Conservation (phyloP, 1,140 invertebrate genomes). For the Cotesia chilonis region DNA sequence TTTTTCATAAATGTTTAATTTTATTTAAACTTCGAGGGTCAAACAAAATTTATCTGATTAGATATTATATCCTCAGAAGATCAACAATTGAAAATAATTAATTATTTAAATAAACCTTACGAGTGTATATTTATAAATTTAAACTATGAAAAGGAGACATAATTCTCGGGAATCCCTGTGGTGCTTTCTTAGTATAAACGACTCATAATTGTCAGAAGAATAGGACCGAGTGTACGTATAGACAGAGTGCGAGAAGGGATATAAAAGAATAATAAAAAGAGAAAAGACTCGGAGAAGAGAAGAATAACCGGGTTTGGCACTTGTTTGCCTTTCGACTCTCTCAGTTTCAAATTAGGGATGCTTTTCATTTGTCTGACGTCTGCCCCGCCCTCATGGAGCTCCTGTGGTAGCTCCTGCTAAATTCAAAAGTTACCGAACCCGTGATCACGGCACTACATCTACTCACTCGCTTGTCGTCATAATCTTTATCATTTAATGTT, state of each 20-base stretch:
- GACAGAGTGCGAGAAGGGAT: conserved; percentile 16
- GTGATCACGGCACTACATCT: conserved; percentile 23
- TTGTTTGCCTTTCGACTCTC: conserved; percentile 52
- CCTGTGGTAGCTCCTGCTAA: conserved; percentile 55
- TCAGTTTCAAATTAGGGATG: conserved; percentile 61
- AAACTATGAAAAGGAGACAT: conserved; percentile 2
- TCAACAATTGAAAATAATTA: too few relatives aligned
- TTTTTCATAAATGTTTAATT: too few relatives aligned
- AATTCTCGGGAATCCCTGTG: conserved; percentile 26
- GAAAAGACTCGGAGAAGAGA: conserved; percentile 29
- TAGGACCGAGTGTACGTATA: conserved; percentile 5
- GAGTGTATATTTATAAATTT: conserved; percentile 12
- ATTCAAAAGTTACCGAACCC: conserved; percentile 50
- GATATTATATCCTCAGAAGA: too few relatives aligned
- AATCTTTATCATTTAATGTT: conserved; percentile 8
- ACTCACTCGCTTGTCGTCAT: conserved; percentile 1
- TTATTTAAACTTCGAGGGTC: too few relatives aligned
- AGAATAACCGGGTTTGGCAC: conserved; percentile 41
- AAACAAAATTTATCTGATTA: too few relatives aligned
- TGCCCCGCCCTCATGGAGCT: conserved; percentile 55
- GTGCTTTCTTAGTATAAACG: conserved; percentile 39
- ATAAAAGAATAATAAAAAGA: conserved; percentile 23
- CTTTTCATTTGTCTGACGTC: conserved; percentile 59
- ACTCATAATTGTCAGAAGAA: conserved; percentile 41
- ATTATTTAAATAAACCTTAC: too few relatives aligned